Evolutionary conservation across 1,140 invertebrate species (phyloP).

Genomic region (Drosophila santomea): DNA sequence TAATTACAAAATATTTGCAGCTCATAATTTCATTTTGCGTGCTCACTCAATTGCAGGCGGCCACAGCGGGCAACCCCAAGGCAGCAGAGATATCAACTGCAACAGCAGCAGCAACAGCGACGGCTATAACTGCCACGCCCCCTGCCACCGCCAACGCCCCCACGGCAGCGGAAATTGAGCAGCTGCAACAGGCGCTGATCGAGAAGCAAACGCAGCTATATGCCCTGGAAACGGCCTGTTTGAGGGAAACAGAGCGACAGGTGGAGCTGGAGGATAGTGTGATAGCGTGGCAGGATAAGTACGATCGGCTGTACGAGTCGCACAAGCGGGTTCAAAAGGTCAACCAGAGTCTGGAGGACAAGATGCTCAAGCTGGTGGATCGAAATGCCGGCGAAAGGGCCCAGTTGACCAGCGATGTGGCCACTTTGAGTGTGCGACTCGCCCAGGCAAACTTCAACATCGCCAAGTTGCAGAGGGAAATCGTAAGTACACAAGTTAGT

Average conservation of each 20-base stretch:
- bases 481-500: constrained; percentile 88
- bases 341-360: constrained; percentile 98
- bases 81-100: constrained; percentile 9
- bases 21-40: constrained; percentile 51
- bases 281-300: constrained; percentile 95
- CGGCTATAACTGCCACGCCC: constrained; percentile 15
- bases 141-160: constrained; percentile 53
- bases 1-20: constrained; percentile 71
- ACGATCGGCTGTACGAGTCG: constrained; percentile 95
- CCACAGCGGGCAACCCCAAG: constrained; percentile 50
- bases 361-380: constrained; percentile 96
- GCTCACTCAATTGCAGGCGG: constrained; percentile 59
- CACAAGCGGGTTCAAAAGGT: constrained; percentile 97
- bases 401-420: constrained; percentile 93
- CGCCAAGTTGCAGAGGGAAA: constrained; percentile 95
- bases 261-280: constrained; percentile 94
- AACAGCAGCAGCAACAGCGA: constrained; percentile 21
- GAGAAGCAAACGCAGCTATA: constrained; percentile 93
- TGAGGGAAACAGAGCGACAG: constrained; percentile 91
- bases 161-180: constrained; percentile 90
- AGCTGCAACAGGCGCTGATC: constrained; percentile 91
- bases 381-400: constrained; percentile 96
- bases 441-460: constrained; percentile 95
- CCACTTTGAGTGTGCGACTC: constrained; percentile 93
- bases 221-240: constrained; percentile 93